Conservation (phyloP, 2,113 vertebrate species). For the Numenius arquata region DNA sequence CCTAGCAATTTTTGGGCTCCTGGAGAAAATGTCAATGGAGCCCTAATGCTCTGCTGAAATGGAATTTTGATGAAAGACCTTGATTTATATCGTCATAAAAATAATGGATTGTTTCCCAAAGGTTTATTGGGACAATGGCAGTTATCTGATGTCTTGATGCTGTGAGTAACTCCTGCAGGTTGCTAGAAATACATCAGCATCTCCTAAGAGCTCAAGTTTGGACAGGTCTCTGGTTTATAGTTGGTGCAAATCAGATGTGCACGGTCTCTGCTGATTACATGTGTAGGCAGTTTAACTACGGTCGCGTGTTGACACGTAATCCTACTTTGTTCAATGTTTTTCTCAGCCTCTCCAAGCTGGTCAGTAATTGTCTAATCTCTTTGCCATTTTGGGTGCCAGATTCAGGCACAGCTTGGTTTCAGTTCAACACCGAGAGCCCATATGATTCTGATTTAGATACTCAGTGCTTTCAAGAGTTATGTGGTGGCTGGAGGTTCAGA, state of each 20-base stretch:
- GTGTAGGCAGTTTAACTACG: background rate
- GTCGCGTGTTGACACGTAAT: accelerated
- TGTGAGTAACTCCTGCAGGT: background rate
- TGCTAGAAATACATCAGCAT: background rate
- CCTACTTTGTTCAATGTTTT: background rate
- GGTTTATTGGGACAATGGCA: background rate
- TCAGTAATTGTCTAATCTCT: background rate
- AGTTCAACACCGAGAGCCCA: background rate
- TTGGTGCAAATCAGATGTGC: background rate
- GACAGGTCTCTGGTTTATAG: background rate
- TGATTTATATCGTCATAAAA: background rate
- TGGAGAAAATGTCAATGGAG: background rate
- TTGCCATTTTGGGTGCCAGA: background rate
- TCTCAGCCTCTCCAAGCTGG: background rate
- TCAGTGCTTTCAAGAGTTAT: background rate
- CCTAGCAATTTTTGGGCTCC: background rate
- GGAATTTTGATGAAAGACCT: background rate
- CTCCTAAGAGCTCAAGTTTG: background rate
- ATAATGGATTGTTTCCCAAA: background rate
- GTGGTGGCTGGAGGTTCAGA: background rate
- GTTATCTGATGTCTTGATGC: background rate
- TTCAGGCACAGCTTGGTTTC: background rate
- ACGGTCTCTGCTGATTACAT: background rate
- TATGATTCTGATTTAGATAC: background rate
- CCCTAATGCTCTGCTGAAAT: background rate